Evolutionary conservation across 2,797 vertebrate species (phyloP).

Genomic region (Spinus olivaceus): DNA sequence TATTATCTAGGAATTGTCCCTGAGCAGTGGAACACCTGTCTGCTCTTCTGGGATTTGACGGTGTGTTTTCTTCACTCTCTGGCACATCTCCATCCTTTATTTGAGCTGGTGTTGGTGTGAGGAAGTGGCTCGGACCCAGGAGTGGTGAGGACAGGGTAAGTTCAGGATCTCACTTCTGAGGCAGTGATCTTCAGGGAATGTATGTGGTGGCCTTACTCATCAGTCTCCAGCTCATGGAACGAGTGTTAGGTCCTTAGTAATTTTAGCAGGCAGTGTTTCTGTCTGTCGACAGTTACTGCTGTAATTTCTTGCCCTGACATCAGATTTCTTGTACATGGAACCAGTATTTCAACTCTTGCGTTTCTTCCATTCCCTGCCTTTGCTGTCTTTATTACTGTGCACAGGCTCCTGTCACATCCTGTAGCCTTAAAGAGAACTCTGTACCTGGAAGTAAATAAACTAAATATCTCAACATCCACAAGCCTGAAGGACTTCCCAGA

Average conservation of each 20-base stretch:
- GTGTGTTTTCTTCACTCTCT: neutral
- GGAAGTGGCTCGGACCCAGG: fast-evolving
- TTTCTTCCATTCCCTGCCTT: neutral
- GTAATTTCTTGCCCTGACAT: neutral
- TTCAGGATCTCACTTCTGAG: neutral
- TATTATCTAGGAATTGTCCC: slow-evolving; percentile 18
- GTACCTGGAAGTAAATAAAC: neutral
- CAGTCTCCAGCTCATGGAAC: neutral
- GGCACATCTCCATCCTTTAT: neutral
- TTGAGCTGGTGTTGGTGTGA: neutral
- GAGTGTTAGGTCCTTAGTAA: neutral
- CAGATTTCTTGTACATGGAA: neutral
- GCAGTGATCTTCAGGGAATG: neutral
- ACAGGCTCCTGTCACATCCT: neutral
- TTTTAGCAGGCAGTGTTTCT: neutral
- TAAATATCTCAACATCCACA: neutral
- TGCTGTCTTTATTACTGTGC: neutral
- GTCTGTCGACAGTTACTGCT: neutral
- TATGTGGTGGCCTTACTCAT: neutral
- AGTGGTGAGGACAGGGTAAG: neutral
- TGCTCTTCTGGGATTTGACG: neutral
- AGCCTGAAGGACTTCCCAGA: neutral
- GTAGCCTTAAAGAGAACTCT: neutral
- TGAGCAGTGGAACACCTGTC: neutral
- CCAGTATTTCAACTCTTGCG: neutral